Base-by-base conservation (phyloP, 2,113 vertebrate genomes). In the Ibidorhyncha struthersii region DNA sequence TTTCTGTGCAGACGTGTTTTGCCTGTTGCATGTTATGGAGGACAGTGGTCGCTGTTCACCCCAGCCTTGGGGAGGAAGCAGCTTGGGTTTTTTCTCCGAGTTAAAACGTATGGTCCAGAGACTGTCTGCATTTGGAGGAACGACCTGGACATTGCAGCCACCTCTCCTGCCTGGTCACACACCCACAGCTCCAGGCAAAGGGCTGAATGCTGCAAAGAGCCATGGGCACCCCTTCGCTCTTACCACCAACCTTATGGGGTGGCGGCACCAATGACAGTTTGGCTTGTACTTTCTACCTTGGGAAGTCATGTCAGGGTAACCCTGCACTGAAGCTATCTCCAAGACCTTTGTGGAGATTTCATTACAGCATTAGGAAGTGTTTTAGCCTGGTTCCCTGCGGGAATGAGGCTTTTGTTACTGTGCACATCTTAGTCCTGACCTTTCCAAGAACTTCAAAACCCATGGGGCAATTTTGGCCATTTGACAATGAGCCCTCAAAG, bases 231-330 rank as follows among this genome's bases (percentile, higher is more conserved):
- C 14, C 14, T 55, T 18, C 0, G 0, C 26, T 91, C 49, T 53
- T 45, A 4, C 25, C 8, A 1, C 8, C 40, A 45, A 1, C 25
- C 18, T 59, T 10, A 58, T 2, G 7, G 16, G 3, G 7, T 70
- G 5, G 30, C 70, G 8, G 34, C 18, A 27, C 8, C 5, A 4
- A 19, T 52, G 9, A 59, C 4, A 38, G 59, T 72, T 38, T 83
- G 26, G 12, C 9, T 50, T 40, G 26, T 34, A 62, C 65, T 80
- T 96, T 83, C 77, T 89, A 34, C 29, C 43, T 72, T 52, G 4
- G 40, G 12, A 80, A 61, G 50, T 29, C 40, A 18, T 2, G 4
- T 36, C 18, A 23, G 8, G 11, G 25, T 56, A 81, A 32, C 5
- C 5, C n/a, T 26, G 38, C 25, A 13, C 7, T 59, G 82, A 92